These are phyloP conservation scores for Cuniculus paca DNA, from an alignment of 2,797 vertebrate species.

Conservation along the genomic window DNA sequence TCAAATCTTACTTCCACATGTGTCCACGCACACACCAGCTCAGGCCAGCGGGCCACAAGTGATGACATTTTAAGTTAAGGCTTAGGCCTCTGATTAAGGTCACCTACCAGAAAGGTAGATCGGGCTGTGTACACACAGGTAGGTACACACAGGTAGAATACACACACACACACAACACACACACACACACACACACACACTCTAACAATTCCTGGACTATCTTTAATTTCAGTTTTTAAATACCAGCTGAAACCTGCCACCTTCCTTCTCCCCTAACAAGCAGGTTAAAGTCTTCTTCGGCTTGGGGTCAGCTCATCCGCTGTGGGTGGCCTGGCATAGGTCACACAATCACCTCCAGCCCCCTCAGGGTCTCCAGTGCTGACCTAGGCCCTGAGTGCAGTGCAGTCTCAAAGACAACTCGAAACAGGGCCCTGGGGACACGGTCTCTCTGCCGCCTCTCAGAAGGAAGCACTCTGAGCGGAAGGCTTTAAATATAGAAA, in stretches of 20 bases:
- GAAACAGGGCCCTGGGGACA: constrained; percentile 19
- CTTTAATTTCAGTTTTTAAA: neutral
- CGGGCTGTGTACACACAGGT: neutral
- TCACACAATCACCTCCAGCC: neutral
- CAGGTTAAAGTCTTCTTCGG: neutral
- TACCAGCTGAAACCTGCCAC: neutral
- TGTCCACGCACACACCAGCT: neutral
- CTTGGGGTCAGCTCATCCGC: neutral
- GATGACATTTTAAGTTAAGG: constrained; percentile 10
- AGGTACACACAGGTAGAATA: neutral
- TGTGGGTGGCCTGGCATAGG: too few relatives aligned
- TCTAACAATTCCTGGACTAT: neutral
- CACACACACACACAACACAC: fast-evolving
- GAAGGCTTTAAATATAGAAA: constrained; percentile 79
- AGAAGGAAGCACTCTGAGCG: constrained; percentile 43
- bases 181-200: neutral
- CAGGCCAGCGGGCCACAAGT: neutral
- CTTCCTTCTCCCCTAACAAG: neutral
- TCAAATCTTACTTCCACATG: neutral
- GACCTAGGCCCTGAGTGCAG: neutral
- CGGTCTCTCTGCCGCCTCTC: neutral
- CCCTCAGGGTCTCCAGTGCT: neutral
- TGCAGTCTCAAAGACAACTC: neutral
- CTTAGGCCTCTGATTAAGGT: neutral
- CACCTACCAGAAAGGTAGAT: neutral